These are phyloP conservation scores for Anseranas semipalmata DNA, from an alignment of 2,113 vertebrate species.

Conservation along the genomic window DNA sequence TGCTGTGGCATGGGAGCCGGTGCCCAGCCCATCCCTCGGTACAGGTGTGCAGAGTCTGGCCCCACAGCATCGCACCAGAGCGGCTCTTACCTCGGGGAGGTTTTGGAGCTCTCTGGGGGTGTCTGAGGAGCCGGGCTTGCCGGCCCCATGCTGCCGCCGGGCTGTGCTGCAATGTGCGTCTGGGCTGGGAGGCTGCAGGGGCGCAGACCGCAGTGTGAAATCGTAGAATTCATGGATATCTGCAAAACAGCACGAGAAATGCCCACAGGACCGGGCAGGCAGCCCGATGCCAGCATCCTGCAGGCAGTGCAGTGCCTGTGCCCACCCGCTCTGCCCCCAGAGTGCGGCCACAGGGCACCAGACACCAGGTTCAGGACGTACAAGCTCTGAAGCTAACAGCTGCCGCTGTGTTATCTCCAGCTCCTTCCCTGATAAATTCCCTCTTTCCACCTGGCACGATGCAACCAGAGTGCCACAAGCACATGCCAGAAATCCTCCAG, in stretches of 20 bases:
- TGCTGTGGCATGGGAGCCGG: not conserved
- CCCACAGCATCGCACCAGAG: rapidly evolving
- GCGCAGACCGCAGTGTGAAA: constrained; percentile 8
- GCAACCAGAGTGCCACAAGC: not conserved
- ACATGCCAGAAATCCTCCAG: not conserved
- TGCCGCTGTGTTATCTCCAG: not conserved
- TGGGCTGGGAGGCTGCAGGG: not conserved
- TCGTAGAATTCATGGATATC: constrained; percentile 67
- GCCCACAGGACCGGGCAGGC: not conserved
- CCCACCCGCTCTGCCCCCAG: not conserved
- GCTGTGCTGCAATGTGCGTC: not conserved
- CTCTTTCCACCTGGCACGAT: not conserved
- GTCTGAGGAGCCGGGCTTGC: not conserved
- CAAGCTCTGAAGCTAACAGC: not conserved
- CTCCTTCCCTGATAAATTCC: not conserved
- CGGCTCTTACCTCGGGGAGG: not conserved
- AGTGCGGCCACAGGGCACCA: not conserved
- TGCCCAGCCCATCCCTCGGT: not conserved
- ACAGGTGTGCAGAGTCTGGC: not conserved
- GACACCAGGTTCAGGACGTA: not conserved
- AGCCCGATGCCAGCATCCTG: not conserved
- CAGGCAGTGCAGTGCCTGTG: not conserved
- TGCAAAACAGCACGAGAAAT: constrained; percentile 12
- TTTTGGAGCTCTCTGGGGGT: not conserved
- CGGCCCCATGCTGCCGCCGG: not conserved